Evolutionary conservation across 2,797 vertebrate genomes (phyloP), one percentile per base, ranked within the genome.

Genomic region (Etheostoma nigrum): DNA sequence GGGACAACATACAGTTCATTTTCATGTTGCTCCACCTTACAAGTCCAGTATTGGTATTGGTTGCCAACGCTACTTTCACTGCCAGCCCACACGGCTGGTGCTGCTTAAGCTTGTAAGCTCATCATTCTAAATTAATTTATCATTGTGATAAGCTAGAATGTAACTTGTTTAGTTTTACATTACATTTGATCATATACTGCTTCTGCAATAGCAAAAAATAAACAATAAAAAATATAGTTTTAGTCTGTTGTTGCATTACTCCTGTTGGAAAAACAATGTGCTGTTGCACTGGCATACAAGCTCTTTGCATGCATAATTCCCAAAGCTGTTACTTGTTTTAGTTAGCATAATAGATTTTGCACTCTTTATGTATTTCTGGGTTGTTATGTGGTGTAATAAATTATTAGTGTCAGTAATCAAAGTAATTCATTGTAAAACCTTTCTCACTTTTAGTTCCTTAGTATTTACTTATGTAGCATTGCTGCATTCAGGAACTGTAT

Each of bases 311-410:
- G 36, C 53, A 40, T 40, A 30, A 30, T 30, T 30, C 30, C 59
- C 72, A 59, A 10, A 53, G 72, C 69, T 69, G 65, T 70, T 73
- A 58, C 72, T 77, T 77, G 68, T 74, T 82, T 68, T 53, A 73
- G 52, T 72, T 78, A 78, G 72, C 62, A 64, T 63, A 53, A 33
- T 69, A 72, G 40, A 63, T 58, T 82, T 79, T 78, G 67, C 45
- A 66, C 63, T 59, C 55, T 36, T 67, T 13, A 66, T 64, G 60
- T 61, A 58, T 12, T 67, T 58, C 27, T 59, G 19, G 16, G 67
- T 58, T 64, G 33, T 68, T 58, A 66, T 76, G 49, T 23, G 16
- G 52, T 53, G 63, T n/a, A 33, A 65, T 58, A 77, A 67, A 75
- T 64, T 15, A 64, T 55, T 61, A 19, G 6, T 76, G 13, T 72